These are phyloP conservation scores for Melanotaenia maccullochi DNA, from an alignment of 2,797 vertebrate genomes.

Conservation along the genomic window DNA sequence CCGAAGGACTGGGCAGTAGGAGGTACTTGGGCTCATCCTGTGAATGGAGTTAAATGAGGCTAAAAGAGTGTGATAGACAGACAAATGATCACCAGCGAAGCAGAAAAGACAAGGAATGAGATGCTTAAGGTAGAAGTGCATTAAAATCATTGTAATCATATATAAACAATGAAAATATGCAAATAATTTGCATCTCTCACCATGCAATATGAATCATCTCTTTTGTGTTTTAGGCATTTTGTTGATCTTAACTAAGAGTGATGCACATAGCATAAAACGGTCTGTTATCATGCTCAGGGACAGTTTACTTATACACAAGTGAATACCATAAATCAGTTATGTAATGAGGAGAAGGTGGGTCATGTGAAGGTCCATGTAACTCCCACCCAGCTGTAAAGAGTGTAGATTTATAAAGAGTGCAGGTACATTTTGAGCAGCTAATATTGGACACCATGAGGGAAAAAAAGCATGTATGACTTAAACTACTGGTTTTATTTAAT, in stretches of 20 bases:
- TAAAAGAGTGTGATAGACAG: conserved; percentile 22
- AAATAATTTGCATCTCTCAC: conserved; percentile 17
- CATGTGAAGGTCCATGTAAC: too few relatives aligned
- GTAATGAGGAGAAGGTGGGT: conserved; percentile 12
- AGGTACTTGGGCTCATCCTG: conserved; percentile 33
- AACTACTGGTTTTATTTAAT: too few relatives aligned
- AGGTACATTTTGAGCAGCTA: too few relatives aligned
- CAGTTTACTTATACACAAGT: conserved; percentile 4
- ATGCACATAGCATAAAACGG: conserved; percentile 22
- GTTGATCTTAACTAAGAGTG: conserved; percentile 34
- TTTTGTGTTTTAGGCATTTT: conserved; percentile 14
- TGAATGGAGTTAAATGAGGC: conserved; percentile 46
- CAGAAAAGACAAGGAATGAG: not conserved
- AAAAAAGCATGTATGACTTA: too few relatives aligned
- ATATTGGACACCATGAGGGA: too few relatives aligned
- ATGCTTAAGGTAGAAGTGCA: conserved; percentile 6
- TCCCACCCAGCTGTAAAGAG: too few relatives aligned
- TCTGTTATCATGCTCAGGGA: conserved; percentile 36
- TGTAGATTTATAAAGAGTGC: too few relatives aligned
- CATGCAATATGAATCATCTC: conserved; percentile 19
- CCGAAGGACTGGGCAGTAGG: conserved; percentile 29
- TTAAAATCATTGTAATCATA: conserved; percentile 17
- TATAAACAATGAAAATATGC: conserved; percentile 19
- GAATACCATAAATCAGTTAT: conserved; percentile 16
- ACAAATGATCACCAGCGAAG: conserved; percentile 2